Evolutionary conservation across 2,113 vertebrate genomes (phyloP), one percentile per base, ranked within the genome.

Genomic region (Heteronetta atricapilla): DNA sequence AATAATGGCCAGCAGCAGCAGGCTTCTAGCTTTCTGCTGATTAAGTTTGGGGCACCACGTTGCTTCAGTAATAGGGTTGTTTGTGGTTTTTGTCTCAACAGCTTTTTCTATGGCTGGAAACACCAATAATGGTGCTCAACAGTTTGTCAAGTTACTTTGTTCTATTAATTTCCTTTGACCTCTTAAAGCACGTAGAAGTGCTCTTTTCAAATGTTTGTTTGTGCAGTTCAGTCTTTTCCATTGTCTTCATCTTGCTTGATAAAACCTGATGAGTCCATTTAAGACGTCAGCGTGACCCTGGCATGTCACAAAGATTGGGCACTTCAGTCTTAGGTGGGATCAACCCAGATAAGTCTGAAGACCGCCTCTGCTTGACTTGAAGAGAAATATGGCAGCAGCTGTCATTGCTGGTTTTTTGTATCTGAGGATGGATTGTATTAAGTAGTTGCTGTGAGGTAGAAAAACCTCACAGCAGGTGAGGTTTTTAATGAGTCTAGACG

Each of bases 121-220:
- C 5, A 48, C 1, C 2, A 48, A 4, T n/a, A 3, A 9, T 8
- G 23, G 14, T 52, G 1, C 20, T 5, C 40, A 40, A 40, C 13
- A 33, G 5, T 56, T 74, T 69, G 22, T 9, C 44, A 69, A 12
- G 8, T 64, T 1, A 19, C 18, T 66, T 69, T 20, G n/a, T 91
- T 40, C 20, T 18, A 20, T 64, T 8, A 20, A 2, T 73, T 66
- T 80, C 8, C 8, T 3, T 40, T 50, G n/a, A 13, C 11, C 4
- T 77, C 62, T 53, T 40, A 16, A 85, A 68, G 5, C 6, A 5
- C 11, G 11, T 70, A 14, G 17, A 50, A 20, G 36, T 19, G 38
- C 29, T 52, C 19, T 70, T 52, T 31, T 50, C 12, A 4, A 60
- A 31, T 60, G 48, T 62, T 5, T 36, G 59, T 48, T 34, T 62